Evolutionary conservation across 2,888 invertebrate species (phyloP).

Genomic region (Ommatoiulus sabulosus): DNA sequence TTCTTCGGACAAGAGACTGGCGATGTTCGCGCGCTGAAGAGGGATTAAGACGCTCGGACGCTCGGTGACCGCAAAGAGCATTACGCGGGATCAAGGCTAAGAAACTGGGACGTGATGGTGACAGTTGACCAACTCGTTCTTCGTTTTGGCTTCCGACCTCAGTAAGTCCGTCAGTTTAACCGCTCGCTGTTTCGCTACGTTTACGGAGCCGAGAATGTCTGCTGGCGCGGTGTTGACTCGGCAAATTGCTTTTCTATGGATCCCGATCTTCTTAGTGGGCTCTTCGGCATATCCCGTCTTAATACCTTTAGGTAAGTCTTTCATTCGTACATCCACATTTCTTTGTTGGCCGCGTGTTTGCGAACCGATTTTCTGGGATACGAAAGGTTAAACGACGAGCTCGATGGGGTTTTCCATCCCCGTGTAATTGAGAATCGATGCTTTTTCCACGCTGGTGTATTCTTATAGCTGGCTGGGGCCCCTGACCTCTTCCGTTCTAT

Average conservation of each 20-base stretch:
- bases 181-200: neutral
- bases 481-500: too few relatives aligned
- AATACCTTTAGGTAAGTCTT: slow-evolving; percentile 44
- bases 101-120: neutral
- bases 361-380: too few relatives aligned
- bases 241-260: slow-evolving; percentile 37
- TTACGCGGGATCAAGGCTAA: neutral
- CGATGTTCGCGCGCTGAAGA: neutral
- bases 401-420: too few relatives aligned
- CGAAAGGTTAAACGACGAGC: too few relatives aligned
- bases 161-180: neutral
- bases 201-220: slow-evolving; percentile 13
- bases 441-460: too few relatives aligned
- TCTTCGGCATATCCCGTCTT: slow-evolving; percentile 27
- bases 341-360: neutral
- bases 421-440: too few relatives aligned
- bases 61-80: neutral
- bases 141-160: neutral
- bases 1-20: neutral
- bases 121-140: neutral
- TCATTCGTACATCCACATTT: neutral
- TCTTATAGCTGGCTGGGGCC: too few relatives aligned
- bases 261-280: neutral
- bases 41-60: neutral
- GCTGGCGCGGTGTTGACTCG: neutral